phyloP scores from a whole-genome alignment of 2,797 vertebrate species.

The Neoniphon sammara region DNA sequence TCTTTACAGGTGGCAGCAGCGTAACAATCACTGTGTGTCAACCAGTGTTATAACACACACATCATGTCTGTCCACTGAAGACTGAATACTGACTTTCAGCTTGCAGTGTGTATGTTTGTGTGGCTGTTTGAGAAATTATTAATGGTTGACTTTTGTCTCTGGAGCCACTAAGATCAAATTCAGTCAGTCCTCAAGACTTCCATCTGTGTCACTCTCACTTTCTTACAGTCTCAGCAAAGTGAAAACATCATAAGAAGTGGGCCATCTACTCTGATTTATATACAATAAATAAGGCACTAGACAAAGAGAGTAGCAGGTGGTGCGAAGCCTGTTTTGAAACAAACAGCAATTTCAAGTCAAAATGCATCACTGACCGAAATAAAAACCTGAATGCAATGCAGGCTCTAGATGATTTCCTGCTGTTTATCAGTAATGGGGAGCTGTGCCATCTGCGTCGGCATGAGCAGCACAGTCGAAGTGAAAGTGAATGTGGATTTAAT shows the following conservation, averaged over 20 bases:
- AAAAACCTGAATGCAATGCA: slow-evolving; percentile 23
- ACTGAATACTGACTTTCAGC: neutral
- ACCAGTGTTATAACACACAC: neutral
- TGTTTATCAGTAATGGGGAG: slow-evolving; percentile 55
- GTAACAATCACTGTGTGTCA: neutral
- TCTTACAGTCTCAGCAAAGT: slow-evolving; percentile 14
- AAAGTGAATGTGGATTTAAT: slow-evolving; percentile 84
- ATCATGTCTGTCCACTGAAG: neutral
- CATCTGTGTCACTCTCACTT: slow-evolving; percentile 14
- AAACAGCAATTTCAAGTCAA: slow-evolving; percentile 37
- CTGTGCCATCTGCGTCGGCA: slow-evolving; percentile 63
- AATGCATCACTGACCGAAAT: slow-evolving; percentile 28
- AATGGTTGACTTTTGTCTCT: slow-evolving; percentile 25
- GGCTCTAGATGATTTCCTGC: slow-evolving; percentile 42
- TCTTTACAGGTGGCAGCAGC: slow-evolving; percentile 50
- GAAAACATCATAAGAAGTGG: slow-evolving; percentile 29
- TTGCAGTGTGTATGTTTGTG: neutral
- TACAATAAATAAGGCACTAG: neutral
- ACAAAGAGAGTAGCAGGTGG: slow-evolving; percentile 41
- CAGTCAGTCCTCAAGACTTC: slow-evolving; percentile 31
- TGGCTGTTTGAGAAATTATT: neutral
- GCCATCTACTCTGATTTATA: slow-evolving; percentile 19
- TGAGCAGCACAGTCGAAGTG: slow-evolving; percentile 63
- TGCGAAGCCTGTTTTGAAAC: slow-evolving; percentile 22
- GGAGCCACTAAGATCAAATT: slow-evolving; percentile 19